Evolutionary conservation across 2,797 vertebrate species (phyloP).

Genomic region (Acanthurus leucopareius): DNA sequence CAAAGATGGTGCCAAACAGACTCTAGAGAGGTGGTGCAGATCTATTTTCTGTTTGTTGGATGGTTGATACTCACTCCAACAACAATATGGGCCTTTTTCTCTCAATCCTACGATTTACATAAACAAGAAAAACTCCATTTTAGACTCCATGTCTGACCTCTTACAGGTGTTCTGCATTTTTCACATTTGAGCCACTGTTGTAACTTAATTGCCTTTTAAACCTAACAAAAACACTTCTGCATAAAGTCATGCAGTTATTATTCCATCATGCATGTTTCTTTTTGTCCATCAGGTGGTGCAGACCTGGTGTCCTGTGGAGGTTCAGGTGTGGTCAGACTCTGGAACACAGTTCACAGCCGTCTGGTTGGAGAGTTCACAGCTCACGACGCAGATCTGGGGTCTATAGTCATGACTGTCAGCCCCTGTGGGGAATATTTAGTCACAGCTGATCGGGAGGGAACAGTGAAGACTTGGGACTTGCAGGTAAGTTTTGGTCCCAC

Average conservation of each 20-base stretch:
- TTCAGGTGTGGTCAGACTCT: constrained; percentile 85
- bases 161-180: background rate
- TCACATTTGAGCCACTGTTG: background rate
- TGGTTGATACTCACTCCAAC: too few relatives aligned
- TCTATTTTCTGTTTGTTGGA: too few relatives aligned
- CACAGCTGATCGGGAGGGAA: constrained; percentile 81
- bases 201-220: background rate
- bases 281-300: constrained; percentile 74
- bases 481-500: constrained; percentile 64
- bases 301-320: constrained; percentile 83
- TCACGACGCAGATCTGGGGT: constrained; percentile 72
- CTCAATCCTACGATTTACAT: background rate
- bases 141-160: background rate
- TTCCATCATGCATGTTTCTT: background rate
- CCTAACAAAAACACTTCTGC: background rate
- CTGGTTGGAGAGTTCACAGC: constrained; percentile 84
- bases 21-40: too few relatives aligned
- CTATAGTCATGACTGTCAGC: constrained; percentile 78
- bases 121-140: background rate
- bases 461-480: constrained; percentile 83
- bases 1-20: background rate
- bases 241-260: background rate
- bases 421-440: constrained; percentile 76
- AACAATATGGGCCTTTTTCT: too few relatives aligned
- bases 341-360: constrained; percentile 71